Percentiles rank a stretch among this genome's conserved stretches.
phyloP scores from a whole-genome alignment of 1,140 invertebrate species.

The Lasioglossum albipes region DNA sequence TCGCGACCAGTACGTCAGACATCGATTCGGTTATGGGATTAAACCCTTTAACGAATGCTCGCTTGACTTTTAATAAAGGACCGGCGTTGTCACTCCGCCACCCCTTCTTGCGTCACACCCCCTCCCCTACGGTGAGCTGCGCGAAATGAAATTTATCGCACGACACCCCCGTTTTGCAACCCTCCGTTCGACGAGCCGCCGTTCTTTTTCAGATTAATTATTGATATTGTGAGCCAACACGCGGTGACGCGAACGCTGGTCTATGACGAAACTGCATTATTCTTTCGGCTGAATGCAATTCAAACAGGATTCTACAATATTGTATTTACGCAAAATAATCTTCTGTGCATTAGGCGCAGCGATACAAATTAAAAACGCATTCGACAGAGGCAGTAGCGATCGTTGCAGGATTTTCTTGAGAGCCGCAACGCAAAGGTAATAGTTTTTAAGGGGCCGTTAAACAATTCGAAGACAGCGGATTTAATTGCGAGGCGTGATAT shows the following conservation, averaged over 20 bases:
- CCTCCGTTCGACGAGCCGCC: too few relatives aligned
- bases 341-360: too few relatives aligned
- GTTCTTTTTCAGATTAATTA: too few relatives aligned
- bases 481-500: background rate
- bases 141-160: slow-evolving; percentile 31
- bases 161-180: background rate
- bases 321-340: too few relatives aligned
- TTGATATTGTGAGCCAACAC: too few relatives aligned
- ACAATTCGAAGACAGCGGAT: background rate
- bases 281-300: too few relatives aligned
- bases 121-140: background rate
- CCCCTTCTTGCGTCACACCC: slow-evolving; percentile 1
- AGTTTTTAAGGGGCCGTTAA: slow-evolving; percentile 1
- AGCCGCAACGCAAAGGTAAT: background rate
- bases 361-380: too few relatives aligned
- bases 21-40: slow-evolving; percentile 26
- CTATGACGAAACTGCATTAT: too few relatives aligned
- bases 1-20: slow-evolving; percentile 1
- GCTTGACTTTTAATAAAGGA: slow-evolving; percentile 51
- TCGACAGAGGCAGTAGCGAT: too few relatives aligned
- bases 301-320: too few relatives aligned
- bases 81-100: slow-evolving; percentile 25
- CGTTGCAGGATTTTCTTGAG: too few relatives aligned
- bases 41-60: slow-evolving; percentile 45
- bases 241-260: too few relatives aligned